Percentiles rank a stretch among this genome's conserved stretches.
Evolutionary conservation across 1,140 invertebrate genomes (phyloP).

Genomic region (Glossosoma conforme): DNA sequence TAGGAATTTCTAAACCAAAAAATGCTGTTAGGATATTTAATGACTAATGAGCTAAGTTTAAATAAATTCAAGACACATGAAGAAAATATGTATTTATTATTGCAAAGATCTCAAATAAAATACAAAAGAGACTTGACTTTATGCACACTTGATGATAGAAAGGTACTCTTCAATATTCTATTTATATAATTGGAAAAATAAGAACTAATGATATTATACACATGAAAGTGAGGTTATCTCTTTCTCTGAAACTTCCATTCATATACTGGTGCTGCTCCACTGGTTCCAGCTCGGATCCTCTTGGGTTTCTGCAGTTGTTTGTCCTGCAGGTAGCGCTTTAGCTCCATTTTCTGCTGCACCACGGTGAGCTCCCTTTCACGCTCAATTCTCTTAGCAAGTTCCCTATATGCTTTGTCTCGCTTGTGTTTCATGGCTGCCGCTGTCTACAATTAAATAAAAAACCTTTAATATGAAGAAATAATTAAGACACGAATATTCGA

Average conservation of each 20-base stretch:
- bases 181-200: background rate
- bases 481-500: too few species aligned
- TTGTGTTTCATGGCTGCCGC: constrained; percentile 55
- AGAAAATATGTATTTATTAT: too few species aligned
- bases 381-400: constrained; percentile 75
- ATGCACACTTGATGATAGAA: background rate
- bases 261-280: constrained; percentile 72
- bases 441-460: too few species aligned
- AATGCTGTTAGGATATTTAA: too few species aligned
- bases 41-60: too few species aligned
- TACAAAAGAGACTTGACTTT: background rate
- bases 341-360: constrained; percentile 78
- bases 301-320: constrained; percentile 60
- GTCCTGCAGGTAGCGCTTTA: constrained; percentile 68
- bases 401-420: constrained; percentile 65
- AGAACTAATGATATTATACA: too few species aligned
- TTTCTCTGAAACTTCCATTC: constrained; percentile 84
- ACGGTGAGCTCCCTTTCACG: constrained; percentile 76
- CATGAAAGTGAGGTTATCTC: constrained; percentile 53
- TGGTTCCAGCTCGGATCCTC: constrained; percentile 61
- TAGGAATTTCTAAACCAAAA: too few species aligned
- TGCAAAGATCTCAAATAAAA: too few species aligned
- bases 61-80: too few species aligned
- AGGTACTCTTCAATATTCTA: too few species aligned
- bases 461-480: too few species aligned